Evolutionary conservation across 2,797 vertebrate genomes (phyloP).

Genomic region (Rhinatrema bivittatum): DNA sequence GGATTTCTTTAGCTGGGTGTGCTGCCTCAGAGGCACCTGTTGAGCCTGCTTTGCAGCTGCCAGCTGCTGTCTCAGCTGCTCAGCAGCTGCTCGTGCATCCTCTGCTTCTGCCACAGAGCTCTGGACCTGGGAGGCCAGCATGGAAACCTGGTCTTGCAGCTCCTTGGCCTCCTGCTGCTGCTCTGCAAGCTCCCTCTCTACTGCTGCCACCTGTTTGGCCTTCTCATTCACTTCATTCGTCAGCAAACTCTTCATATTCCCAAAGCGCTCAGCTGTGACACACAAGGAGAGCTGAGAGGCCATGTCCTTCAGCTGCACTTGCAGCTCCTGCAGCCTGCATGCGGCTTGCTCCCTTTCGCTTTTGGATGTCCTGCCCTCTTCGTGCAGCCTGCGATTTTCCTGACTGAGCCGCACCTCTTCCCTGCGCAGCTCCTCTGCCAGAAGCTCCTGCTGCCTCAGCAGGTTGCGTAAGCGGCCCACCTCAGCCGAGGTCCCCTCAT

Average conservation of each 20-base stretch:
- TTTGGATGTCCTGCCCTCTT: conserved; percentile 55
- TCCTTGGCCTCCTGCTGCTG: conserved; percentile 1
- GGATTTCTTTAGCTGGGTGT: conserved; percentile 68
- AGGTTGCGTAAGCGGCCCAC: conserved; percentile 85
- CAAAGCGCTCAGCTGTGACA: conserved; percentile 74
- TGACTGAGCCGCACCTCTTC: conserved; percentile 71
- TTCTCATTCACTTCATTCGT: conserved; percentile 76
- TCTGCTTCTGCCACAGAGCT: conserved; percentile 5
- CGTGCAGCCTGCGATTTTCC: conserved; percentile 69
- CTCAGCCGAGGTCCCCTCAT: conserved; percentile 85
- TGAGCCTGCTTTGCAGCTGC: conserved; percentile 68
- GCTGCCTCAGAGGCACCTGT: conserved; percentile 68
- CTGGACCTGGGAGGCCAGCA: neutral
- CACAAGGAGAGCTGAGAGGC: conserved; percentile 43
- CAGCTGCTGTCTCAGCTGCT: conserved; percentile 70
- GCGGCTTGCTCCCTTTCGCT: conserved; percentile 60
- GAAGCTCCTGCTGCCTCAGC: conserved; percentile 80
- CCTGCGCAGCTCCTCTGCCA: conserved; percentile 78
- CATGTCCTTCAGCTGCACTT: conserved; percentile 62
- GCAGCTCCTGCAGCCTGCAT: conserved; percentile 45
- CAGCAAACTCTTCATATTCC: conserved; percentile 81
- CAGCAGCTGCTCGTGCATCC: no score
- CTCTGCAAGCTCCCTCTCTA: conserved; percentile 64
- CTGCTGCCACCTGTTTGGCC: conserved; percentile 64
- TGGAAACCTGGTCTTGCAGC: neutral